These are phyloP conservation scores for Chaetops frenatus DNA, from an alignment of 2,113 vertebrate genomes.

Conservation along the genomic window DNA sequence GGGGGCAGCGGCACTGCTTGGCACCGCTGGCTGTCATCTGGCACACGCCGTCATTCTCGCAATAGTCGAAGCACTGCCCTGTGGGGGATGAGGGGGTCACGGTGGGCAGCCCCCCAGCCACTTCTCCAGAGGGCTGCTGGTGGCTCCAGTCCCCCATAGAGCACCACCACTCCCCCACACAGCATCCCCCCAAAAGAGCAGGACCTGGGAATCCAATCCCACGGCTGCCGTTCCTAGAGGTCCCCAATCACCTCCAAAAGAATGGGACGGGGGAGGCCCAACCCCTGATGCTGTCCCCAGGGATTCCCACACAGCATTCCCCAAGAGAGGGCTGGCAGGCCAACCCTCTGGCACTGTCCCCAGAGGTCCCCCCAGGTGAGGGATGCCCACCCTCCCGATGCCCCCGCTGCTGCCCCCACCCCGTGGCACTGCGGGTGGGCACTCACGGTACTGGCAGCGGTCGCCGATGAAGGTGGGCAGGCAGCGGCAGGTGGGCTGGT, in stretches of 20 bases:
- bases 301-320: background rate
- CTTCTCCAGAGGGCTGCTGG: background rate
- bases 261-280: background rate
- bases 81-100: background rate
- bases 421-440: background rate
- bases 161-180: too few species aligned
- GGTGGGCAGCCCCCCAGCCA: background rate
- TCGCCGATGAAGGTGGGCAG: constrained; percentile 79
- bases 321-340: background rate
- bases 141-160: fast-evolving
- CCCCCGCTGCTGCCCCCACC: background rate
- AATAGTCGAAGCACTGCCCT: constrained; percentile 87
- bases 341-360: too few species aligned
- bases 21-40: constrained; percentile 74
- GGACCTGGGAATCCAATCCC: constrained; percentile 37
- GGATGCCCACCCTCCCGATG: fast-evolving
- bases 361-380: background rate
- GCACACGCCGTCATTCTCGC: constrained; percentile 84
- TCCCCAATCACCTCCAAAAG: background rate
- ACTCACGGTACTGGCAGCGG: constrained; percentile 95
- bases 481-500: constrained; percentile 92
- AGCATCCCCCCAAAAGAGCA: background rate
- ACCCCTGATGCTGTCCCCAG: background rate
- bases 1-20: constrained; percentile 81
- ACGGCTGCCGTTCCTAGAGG: background rate